phyloP scores from a whole-genome alignment of 2,888 invertebrate species.

The Anthoptus insignis region DNA sequence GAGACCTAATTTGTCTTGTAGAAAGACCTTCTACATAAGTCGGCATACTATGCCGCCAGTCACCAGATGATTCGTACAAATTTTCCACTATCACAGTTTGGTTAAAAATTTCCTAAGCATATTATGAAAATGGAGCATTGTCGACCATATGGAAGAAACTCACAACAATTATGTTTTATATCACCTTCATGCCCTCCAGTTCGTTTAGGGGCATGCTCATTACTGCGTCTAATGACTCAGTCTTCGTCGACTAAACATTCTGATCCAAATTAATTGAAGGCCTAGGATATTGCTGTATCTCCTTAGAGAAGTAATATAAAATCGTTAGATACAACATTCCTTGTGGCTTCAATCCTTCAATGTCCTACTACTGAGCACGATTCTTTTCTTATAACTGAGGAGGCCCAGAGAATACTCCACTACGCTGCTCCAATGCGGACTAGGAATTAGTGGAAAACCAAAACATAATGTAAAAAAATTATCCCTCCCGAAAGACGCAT shows the following conservation, averaged over 20 bases:
- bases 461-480: too few species aligned
- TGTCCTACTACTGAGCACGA: too few species aligned
- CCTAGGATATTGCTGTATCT: slow-evolving; percentile 1
- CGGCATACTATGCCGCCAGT: too few species aligned
- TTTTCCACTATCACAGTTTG: slow-evolving; percentile 2
- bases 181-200: slow-evolving; percentile 14
- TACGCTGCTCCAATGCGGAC: too few species aligned
- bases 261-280: slow-evolving; percentile 9
- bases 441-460: too few species aligned
- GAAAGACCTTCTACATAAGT: too few species aligned
- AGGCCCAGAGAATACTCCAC: too few species aligned
- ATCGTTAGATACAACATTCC: neutral
- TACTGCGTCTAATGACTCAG: slow-evolving; percentile 28
- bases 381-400: too few species aligned
- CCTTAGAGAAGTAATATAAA: slow-evolving; percentile 7
- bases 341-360: too few species aligned
- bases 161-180: slow-evolving; percentile 5
- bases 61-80: too few species aligned
- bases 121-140: neutral
- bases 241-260: slow-evolving; percentile 2
- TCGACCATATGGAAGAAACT: neutral
- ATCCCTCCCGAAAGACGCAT: too few species aligned
- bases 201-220: slow-evolving; percentile 29
- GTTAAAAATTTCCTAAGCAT: slow-evolving; percentile 6
- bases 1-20: too few species aligned